Evolutionary conservation across 2,113 vertebrate species (phyloP), one percentile per base, ranked within the genome.

Genomic region (Tauraco erythrolophus): DNA sequence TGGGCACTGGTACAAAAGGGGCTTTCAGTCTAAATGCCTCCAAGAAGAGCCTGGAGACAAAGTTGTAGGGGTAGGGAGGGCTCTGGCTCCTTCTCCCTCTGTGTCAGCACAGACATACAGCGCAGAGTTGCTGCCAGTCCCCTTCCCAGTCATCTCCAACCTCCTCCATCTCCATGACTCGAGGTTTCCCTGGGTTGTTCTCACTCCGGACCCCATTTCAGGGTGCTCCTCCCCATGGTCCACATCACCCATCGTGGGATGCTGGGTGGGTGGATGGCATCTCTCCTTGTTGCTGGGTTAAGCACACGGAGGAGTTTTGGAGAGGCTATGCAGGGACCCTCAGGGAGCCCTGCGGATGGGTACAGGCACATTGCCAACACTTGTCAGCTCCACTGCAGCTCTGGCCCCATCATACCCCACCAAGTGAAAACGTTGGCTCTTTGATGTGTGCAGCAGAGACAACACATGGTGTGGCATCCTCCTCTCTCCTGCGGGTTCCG

Each of bases 21-120:
- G 35, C 43, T 97, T 97, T 97, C 92, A 97, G 74, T 89, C 57
- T 65, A 37, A 91, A 69, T 61, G 28, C 35, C 30, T 79, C 86
- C 61, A 75, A 9, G 43, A 56, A 80, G 83, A 95, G 79, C 66
- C 31, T 56, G 54, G 53, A 89, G 39, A 41, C 16, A 16, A 39
- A 27, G 4, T 4, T n/a, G 25, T 21, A 71, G 14, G 6, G 39
- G 11, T 53, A 9, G 10, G n/a, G 80, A 88, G 76, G 31, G 58
- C 22, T 65, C 62, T 23, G 17, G 8, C 10, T 62, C 39, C 10
- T 60, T 8, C 50, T 85, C 16, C 51, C 6, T 5, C 9, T 1
- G 9, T 37, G 18, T 27, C 61, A 89, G 69, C 33, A 25, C 0
- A 2, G 37, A 43, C 4, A 2, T 7, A 9, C 12, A 50, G 41